Evolutionary conservation across 2,113 vertebrate genomes (phyloP), one percentile per base, ranked within the genome.

Genomic region (Bubo blakistoni): DNA sequence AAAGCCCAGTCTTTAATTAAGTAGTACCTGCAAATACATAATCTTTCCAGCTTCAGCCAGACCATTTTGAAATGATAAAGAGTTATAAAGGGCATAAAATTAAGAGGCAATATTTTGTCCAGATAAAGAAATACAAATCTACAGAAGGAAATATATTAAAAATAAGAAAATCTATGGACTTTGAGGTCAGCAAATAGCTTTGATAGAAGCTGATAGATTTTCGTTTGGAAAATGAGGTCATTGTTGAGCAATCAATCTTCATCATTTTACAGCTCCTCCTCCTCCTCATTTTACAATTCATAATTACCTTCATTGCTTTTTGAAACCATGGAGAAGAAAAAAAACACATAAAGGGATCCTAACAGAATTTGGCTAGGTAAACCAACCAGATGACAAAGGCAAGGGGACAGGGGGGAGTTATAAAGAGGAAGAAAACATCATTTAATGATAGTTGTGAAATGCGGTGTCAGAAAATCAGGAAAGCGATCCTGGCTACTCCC

Each of bases 291-390:
- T 71, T 91, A 57, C 79, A 83, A 32, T 84, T 96, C 20, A 87
- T 52, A 59, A 92, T 96, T 32, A 95, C 10, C 62, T 73, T 58
- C 34, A 94, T 63, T 55, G 52, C 69, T 96, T 96, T 97, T 77
- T 49, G 40, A 77, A 98, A 96, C 91, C 79, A 86, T 13, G 76
- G 78, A 70, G 94, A 86, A 30, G 81, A 67, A 92, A 97, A 93
- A 22, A 87, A 72, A 90, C 7, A 73, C 19, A 22, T 65, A 97
- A 66, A 36, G 84, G 91, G 32, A 85, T 96, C 29, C 81, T 66
- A 18, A 92, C 55, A 42, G 92, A 97, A 79, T 97, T 94, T 42
- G 61, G 29, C 72, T 95, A 72, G 7, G 67, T 94, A 72, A 96
- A 94, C 77, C 90, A 94, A 62, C 91, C n/a, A 95, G 59, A 90